Conservation (phyloP, 1,140 invertebrate species). For the Sogatella furcifera region DNA sequence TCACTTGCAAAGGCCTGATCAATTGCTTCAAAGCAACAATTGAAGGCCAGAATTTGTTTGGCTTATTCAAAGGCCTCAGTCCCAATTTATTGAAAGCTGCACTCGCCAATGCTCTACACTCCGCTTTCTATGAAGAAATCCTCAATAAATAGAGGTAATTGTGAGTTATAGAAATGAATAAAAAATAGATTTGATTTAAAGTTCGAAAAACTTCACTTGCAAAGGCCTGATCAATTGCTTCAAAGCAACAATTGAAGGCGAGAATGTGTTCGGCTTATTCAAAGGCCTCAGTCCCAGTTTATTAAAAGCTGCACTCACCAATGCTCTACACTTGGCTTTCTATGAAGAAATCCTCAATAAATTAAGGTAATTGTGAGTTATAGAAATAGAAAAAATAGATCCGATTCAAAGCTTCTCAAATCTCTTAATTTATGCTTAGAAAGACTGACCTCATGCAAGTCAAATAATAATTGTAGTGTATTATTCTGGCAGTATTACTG, state of each 20-base stretch:
- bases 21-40: slow-evolving; percentile 53
- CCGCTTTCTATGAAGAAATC: slow-evolving; percentile 61
- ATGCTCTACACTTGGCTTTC: slow-evolving; percentile 62
- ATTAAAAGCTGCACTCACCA: slow-evolving; percentile 60
- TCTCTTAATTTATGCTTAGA: no score
- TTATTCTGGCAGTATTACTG: no score
- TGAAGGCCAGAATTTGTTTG: slow-evolving; percentile 50
- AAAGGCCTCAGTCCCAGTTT: slow-evolving; percentile 72
- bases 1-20: slow-evolving; percentile 52
- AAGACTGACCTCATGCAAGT: no score
- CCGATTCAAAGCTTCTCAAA: no score
- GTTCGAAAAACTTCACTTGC: slow-evolving; percentile 53
- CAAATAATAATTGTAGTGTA: no score
- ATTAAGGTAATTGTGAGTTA: no score
- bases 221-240: slow-evolving; percentile 57
- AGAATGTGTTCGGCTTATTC: slow-evolving; percentile 59
- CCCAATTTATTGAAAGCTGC: slow-evolving; percentile 72
- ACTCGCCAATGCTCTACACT: slow-evolving; percentile 58
- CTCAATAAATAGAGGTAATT: no score
- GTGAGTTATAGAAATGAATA: no score
- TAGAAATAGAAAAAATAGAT: no score
- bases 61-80: slow-evolving; percentile 67
- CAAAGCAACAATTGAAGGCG: slow-evolving; percentile 42
- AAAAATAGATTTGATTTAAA: no score
- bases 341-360: slow-evolving; percentile 49